These are phyloP conservation scores for Ferrisia virgata DNA, from an alignment of 2,888 invertebrate genomes.

Conservation along the genomic window DNA sequence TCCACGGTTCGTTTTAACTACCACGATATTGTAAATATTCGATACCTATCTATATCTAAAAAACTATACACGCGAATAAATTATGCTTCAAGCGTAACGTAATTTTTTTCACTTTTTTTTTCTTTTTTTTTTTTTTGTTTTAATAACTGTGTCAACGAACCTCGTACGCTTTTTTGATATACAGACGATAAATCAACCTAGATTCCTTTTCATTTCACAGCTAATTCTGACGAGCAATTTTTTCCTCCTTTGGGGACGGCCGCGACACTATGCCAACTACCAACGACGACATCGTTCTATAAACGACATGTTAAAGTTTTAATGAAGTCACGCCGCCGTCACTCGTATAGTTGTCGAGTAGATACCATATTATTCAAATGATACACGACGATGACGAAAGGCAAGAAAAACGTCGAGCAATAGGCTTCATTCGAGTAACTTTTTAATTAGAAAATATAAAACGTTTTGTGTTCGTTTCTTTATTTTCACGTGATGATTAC, in stretches of 20 bases:
- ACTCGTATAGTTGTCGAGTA: not conserved
- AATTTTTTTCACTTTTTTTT: too few species aligned
- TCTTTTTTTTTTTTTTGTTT: not conserved
- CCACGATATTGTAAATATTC: not conserved
- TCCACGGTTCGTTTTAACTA: not conserved
- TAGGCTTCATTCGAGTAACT: conserved; percentile 1
- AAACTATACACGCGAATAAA: too few species aligned
- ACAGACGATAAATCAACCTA: conserved; percentile 18
- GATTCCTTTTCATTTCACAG: conserved; percentile 17
- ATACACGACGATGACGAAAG: not conserved
- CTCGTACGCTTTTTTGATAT: not conserved
- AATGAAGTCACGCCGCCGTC: conserved; percentile 16
- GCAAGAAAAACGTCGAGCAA: not conserved
- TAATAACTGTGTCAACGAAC: conserved; percentile 11
- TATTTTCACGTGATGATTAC: not conserved
- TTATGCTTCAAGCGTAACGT: not conserved
- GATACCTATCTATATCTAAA: too few species aligned
- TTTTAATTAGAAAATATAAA: conserved; percentile 13
- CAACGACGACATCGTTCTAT: not conserved
- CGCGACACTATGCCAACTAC: not conserved
- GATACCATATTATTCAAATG: not conserved
- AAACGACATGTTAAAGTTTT: conserved; percentile 24
- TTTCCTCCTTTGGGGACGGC: not conserved
- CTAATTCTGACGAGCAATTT: not conserved
- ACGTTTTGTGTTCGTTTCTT: not conserved